Percentiles rank a stretch among this genome's conserved stretches.
Conservation (phyloP, 2,888 invertebrate genomes). For the Apamea sordens region DNA sequence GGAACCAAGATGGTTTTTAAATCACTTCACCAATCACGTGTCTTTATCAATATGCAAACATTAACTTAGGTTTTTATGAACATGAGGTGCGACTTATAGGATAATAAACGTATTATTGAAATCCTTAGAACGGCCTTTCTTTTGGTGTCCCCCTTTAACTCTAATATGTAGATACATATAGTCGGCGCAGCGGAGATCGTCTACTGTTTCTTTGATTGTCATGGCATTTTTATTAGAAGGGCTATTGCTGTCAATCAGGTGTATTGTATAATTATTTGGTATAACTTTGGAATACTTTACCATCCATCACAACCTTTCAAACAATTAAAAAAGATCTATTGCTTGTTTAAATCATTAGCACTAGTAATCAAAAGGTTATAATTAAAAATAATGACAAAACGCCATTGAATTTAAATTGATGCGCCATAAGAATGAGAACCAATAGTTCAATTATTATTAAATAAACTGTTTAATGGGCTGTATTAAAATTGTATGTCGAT, state of each 20-base stretch:
- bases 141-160: too few species aligned
- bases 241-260: background rate
- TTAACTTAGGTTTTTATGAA: background rate
- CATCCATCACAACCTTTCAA: background rate
- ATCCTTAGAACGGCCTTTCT: too few species aligned
- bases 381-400: slow-evolving; percentile 1
- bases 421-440: background rate
- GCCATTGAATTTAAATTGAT: slow-evolving; percentile 24
- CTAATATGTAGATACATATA: too few species aligned
- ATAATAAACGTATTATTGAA: too few species aligned
- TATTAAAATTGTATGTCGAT: background rate
- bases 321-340: slow-evolving; percentile 3
- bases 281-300: background rate
- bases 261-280: background rate
- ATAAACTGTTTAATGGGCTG: background rate
- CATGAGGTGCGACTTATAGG: too few species aligned
- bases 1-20: background rate
- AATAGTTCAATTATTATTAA: background rate
- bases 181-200: too few species aligned
- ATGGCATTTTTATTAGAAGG: background rate
- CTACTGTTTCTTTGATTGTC: background rate
- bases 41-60: background rate
- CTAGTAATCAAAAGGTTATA: background rate
- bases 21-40: background rate
- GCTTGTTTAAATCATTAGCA: background rate